phyloP scores from a whole-genome alignment of 2,113 vertebrate species.

The Mastomys coucha region DNA sequence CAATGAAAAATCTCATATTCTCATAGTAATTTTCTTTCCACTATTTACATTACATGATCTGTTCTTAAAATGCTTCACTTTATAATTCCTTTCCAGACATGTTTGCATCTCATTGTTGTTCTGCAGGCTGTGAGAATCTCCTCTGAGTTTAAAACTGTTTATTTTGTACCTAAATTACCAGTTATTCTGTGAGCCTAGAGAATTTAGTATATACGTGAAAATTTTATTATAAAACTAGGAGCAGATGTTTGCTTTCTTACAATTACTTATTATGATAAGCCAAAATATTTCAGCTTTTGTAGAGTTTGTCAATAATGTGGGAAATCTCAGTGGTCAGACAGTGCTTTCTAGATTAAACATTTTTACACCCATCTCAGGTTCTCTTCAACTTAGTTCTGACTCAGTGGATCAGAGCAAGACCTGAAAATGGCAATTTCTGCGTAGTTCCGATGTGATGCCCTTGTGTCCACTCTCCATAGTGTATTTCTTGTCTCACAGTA shows the following conservation, averaged over 20 bases:
- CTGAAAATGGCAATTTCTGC: neutral
- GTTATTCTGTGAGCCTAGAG: constrained; percentile 28
- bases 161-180: constrained; percentile 33
- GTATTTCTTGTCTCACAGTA: neutral
- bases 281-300: neutral
- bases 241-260: neutral
- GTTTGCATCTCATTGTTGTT: neutral
- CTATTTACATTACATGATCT: constrained; percentile 49
- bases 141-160: neutral
- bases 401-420: neutral
- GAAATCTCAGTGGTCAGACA: neutral
- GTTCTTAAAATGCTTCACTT: constrained; percentile 43
- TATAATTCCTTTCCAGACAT: constrained; percentile 28
- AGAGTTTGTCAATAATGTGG: neutral
- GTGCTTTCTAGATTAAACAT: constrained; percentile 1
- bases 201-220: neutral
- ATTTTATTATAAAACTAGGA: constrained; percentile 29
- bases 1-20: constrained; percentile 53
- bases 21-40: constrained; percentile 52
- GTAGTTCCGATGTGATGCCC: neutral
- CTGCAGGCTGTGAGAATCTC: neutral
- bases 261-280: constrained; percentile 22
- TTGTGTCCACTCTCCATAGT: neutral
- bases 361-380: neutral
- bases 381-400: neutral